Conservation (phyloP, 2,113 vertebrate genomes). For the Calypte anna region DNA sequence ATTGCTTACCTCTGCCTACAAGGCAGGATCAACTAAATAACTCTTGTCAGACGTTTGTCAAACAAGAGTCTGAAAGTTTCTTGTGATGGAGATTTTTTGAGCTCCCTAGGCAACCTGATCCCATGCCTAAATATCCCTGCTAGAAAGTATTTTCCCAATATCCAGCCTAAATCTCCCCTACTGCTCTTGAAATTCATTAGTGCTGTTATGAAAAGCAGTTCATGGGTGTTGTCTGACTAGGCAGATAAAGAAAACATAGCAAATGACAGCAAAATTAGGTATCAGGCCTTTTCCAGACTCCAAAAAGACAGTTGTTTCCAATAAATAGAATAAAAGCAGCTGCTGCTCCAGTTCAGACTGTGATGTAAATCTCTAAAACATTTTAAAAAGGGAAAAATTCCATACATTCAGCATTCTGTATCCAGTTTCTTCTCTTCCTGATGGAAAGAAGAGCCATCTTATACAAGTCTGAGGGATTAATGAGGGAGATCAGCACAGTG, state of each 20-base stretch:
- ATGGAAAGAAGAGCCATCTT: not conserved
- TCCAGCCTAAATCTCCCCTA: not conserved
- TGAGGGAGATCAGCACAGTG: not conserved
- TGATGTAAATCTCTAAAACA: not conserved
- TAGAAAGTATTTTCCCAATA: not conserved
- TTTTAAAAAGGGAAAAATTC: not conserved
- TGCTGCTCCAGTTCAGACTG: not conserved
- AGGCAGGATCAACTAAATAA: conserved; percentile 1
- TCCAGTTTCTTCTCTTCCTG: not conserved
- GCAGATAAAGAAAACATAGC: not conserved
- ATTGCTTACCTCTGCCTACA: not conserved
- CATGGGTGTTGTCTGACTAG: not conserved
- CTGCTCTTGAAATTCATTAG: not conserved
- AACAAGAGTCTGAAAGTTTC: conserved; percentile 4
- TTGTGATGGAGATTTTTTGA: not conserved
- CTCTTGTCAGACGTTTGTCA: not conserved
- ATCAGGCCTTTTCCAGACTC: not conserved
- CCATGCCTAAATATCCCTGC: not conserved
- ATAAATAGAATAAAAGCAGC: not conserved
- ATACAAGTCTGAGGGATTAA: not conserved
- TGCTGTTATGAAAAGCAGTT: not conserved
- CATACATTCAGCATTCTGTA: not conserved
- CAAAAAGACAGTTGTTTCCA: not conserved
- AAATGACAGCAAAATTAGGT: not conserved
- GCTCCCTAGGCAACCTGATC: not conserved